These are phyloP conservation scores for Hydrochoerus hydrochaeris DNA, from an alignment of 2,113 vertebrate species.

Conservation along the genomic window DNA sequence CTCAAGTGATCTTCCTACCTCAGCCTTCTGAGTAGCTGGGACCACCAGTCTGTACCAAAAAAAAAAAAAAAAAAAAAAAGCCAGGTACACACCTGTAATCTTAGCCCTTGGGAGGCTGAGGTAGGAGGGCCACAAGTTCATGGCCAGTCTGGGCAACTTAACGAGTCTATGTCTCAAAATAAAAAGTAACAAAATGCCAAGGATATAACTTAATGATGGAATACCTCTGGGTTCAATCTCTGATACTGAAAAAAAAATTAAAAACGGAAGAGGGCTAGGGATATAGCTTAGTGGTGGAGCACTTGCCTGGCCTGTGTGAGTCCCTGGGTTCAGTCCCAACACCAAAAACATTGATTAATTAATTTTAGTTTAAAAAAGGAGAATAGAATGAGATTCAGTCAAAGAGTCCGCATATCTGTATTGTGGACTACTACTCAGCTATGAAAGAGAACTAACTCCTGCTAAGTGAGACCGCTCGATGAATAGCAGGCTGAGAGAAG, in stretches of 20 bases:
- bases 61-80: neutral
- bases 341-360: neutral
- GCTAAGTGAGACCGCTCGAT: neutral
- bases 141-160: neutral
- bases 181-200: neutral
- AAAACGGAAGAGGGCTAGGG: neutral
- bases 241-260: neutral
- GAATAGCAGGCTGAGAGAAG: neutral
- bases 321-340: neutral
- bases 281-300: neutral
- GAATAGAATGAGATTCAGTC: neutral
- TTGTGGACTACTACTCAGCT: neutral
- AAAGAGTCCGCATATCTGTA: neutral
- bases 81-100: neutral
- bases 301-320: neutral
- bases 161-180: neutral
- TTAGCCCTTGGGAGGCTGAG: neutral
- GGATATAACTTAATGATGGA: neutral
- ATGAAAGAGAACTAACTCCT: neutral
- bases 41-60: neutral
- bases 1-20: neutral
- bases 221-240: neutral
- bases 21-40: neutral
- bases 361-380: constrained; percentile 3
- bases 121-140: neutral